Conservation (phyloP, 2,113 vertebrate species). For the Cavia aperea region DNA sequence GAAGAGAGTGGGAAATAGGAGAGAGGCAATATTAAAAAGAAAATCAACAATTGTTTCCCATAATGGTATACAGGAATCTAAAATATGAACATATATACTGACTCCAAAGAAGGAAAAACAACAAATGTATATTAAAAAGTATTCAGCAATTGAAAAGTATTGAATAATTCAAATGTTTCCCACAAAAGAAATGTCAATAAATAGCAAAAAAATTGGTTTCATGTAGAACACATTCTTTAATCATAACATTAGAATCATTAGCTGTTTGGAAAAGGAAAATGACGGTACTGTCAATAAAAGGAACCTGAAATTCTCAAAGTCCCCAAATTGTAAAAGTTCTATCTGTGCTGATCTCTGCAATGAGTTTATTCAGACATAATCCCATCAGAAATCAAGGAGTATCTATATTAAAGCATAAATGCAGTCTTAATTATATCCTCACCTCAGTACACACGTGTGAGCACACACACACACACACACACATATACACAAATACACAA, state of each 20-base stretch:
- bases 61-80: neutral
- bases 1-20: neutral
- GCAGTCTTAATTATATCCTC: neutral
- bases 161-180: neutral
- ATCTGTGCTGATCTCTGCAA: no score
- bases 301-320: neutral
- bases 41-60: neutral
- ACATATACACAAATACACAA: no score
- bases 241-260: neutral
- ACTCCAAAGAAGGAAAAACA: neutral
- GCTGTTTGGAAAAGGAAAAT: conserved; percentile 16
- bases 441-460: neutral
- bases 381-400: neutral
- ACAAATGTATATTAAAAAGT: neutral
- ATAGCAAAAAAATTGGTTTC: neutral
- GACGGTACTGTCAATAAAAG: neutral
- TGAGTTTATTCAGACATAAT: neutral
- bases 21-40: neutral
- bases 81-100: neutral
- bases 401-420: neutral
- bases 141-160: neutral
- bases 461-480: neutral
- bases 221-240: neutral
- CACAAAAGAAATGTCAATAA: neutral
- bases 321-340: neutral